Evolutionary conservation across 1,140 invertebrate species (phyloP).

Genomic region (Tetragonula clypearis): DNA sequence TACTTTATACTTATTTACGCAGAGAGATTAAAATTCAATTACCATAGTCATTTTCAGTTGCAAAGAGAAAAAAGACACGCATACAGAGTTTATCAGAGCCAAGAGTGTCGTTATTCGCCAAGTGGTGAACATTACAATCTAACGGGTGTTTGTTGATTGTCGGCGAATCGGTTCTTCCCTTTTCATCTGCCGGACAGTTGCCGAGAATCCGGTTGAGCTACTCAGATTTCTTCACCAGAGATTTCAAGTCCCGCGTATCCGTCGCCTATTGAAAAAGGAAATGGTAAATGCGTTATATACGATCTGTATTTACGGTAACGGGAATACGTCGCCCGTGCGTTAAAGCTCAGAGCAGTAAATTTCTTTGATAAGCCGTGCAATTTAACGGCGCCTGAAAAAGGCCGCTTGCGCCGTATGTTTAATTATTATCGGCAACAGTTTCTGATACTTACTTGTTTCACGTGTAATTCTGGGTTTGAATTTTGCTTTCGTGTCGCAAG

Average conservation of each 20-base stretch:
- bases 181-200: not conserved
- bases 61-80: not conserved
- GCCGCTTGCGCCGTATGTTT: not conserved
- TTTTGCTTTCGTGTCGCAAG: not conserved
- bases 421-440: conserved; percentile 28
- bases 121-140: not conserved
- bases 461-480: not conserved
- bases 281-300: conserved; percentile 18
- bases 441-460: not conserved
- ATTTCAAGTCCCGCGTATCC: conserved; percentile 12
- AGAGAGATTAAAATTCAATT: not conserved
- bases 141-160: conserved; percentile 18
- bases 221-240: conserved; percentile 6
- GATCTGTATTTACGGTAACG: conserved; percentile 25
- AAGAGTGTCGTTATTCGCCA: too few relatives aligned
- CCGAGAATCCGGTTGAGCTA: conserved; percentile 10
- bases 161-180: conserved; percentile 3
- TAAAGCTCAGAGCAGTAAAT: not conserved
- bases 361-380: conserved; percentile 1
- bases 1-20: too few relatives aligned
- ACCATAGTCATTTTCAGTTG: not conserved
- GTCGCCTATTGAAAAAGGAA: conserved; percentile 10
- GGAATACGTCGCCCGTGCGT: not conserved
- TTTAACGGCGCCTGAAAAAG: conserved; percentile 43
- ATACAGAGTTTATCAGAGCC: not conserved